A percentile compares a stretch with the other conserved stretches of the same genome.
Evolutionary conservation across 2,113 vertebrate genomes (phyloP).

Genomic region (Triplophysa dalaica): DNA sequence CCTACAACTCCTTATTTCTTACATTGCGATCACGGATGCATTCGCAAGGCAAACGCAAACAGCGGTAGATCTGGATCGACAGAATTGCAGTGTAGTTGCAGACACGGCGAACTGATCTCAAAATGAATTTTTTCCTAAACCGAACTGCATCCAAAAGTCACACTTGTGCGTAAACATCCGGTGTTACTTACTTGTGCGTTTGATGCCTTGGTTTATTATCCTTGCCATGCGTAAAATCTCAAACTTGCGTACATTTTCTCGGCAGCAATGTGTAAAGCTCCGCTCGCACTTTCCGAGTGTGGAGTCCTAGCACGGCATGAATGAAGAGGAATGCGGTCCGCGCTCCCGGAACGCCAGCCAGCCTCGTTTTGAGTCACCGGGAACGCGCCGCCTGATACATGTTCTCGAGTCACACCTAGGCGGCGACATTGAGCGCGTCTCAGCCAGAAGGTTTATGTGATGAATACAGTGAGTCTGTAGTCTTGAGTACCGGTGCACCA

Average conservation of each 20-base stretch:
- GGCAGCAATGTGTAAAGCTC: slow-evolving; percentile 36
- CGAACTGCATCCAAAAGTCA: slow-evolving; percentile 30
- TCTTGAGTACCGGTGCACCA: slow-evolving; percentile 29
- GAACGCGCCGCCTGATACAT: slow-evolving; percentile 54
- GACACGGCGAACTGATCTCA: not conserved
- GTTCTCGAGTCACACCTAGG: slow-evolving; percentile 60
- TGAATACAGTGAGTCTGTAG: slow-evolving; percentile 20
- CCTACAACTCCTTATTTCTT: not conserved
- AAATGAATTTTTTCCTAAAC: not conserved
- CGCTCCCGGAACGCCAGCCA: slow-evolving; percentile 71
- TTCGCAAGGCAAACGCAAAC: not conserved
- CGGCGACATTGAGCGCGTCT: slow-evolving; percentile 61
- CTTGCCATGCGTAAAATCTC: slow-evolving; percentile 44
- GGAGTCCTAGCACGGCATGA: slow-evolving; percentile 42
- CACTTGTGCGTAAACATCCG: slow-evolving; percentile 5
- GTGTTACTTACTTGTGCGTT: slow-evolving; percentile 32
- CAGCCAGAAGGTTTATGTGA: not conserved
- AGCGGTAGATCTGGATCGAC: not conserved
- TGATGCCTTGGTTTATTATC: slow-evolving; percentile 36
- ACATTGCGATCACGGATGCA: not conserved
- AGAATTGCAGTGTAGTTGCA: not conserved
- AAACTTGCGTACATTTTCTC: slow-evolving; percentile 46
- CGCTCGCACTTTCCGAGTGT: slow-evolving; percentile 43
- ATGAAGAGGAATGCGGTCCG: slow-evolving; percentile 74
- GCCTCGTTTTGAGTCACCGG: slow-evolving; percentile 71